phyloP scores from a whole-genome alignment of 2,797 vertebrate genomes.

The Cossypha caffra region DNA sequence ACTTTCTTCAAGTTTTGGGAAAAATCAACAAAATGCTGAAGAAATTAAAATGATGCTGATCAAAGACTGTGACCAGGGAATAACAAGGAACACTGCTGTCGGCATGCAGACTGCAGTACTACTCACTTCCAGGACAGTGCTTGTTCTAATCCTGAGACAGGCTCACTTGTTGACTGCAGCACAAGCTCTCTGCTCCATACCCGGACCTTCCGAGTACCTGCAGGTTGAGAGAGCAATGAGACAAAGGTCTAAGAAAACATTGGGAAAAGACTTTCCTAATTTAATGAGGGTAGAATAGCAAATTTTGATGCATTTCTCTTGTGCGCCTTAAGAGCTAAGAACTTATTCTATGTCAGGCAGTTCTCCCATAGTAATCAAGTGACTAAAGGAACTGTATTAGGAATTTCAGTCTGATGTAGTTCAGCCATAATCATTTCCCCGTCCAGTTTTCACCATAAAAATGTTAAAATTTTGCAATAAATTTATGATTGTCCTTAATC shows the following conservation, averaged over 20 bases:
- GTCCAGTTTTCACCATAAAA: not conserved
- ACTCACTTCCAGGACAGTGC: conserved; percentile 94
- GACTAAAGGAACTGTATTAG: not conserved
- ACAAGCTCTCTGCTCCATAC: conserved; percentile 94
- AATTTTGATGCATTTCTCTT: not conserved
- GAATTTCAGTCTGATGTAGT: not conserved
- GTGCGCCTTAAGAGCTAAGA: not conserved
- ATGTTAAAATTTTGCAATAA: not conserved
- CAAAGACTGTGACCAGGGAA: not conserved
- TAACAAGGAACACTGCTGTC: not conserved
- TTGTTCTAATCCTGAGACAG: conserved; percentile 88
- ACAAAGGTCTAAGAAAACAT: not conserved
- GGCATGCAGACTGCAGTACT: not conserved
- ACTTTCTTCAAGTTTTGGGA: not conserved
- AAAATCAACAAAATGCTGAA: not conserved
- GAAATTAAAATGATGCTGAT: not conserved
- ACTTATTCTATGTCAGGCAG: not conserved
- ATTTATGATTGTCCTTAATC: not conserved
- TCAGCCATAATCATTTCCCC: not conserved
- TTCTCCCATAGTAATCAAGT: not conserved
- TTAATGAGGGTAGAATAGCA: not conserved
- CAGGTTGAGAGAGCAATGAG: not conserved
- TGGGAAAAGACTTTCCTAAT: not conserved
- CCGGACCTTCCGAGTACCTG: conserved; percentile 87
- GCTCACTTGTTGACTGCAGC: conserved; percentile 93